A percentile compares a stretch with the other conserved stretches of the same genome.
These are phyloP conservation scores for Brachyalestes nurse DNA, from an alignment of 2,797 vertebrate genomes.

Conservation along the genomic window DNA sequence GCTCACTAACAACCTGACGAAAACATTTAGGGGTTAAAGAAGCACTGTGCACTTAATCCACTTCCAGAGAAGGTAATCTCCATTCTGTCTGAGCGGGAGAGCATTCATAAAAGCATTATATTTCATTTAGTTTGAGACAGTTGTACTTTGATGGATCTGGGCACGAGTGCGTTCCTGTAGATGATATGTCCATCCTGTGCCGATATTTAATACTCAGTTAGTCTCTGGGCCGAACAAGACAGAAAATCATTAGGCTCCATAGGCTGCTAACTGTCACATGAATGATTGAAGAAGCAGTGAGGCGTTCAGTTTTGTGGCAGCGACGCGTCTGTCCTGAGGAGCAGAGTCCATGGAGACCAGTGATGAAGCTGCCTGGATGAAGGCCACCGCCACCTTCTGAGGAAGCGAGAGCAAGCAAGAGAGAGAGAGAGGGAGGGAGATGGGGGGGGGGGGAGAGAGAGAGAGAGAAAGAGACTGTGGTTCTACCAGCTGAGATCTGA, in stretches of 20 bases:
- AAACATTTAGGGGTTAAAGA: not conserved
- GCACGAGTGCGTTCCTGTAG: slow-evolving; percentile 67
- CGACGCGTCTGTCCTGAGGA: slow-evolving; percentile 72
- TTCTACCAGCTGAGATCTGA: slow-evolving; percentile 44
- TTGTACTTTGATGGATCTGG: slow-evolving; percentile 66
- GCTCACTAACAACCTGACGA: not conserved
- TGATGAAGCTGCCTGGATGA: slow-evolving; percentile 72
- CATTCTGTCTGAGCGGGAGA: slow-evolving; percentile 6
- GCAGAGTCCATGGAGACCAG: slow-evolving; percentile 66
- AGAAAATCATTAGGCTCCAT: slow-evolving; percentile 83
- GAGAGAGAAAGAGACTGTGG: slow-evolving; percentile 31
- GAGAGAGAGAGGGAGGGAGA: not conserved
- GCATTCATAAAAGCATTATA: slow-evolving; percentile 62
- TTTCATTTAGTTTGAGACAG: slow-evolving; percentile 61
- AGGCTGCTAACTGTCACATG: slow-evolving; percentile 83
- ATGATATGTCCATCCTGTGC: slow-evolving; percentile 76
- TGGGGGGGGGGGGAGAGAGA: not conserved
- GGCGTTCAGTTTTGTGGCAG: slow-evolving; percentile 76
- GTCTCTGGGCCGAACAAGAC: slow-evolving; percentile 76
- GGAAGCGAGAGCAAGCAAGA: not conserved
- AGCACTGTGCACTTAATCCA: slow-evolving; percentile 5
- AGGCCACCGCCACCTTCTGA: slow-evolving; percentile 61
- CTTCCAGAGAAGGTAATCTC: slow-evolving; percentile 5
- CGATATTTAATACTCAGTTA: slow-evolving; percentile 80
- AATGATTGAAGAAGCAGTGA: slow-evolving; percentile 81